Percentiles rank a stretch among this genome's conserved stretches.
Conservation (phyloP, 2,113 vertebrate genomes). For the Pachypanchax playfairii region DNA sequence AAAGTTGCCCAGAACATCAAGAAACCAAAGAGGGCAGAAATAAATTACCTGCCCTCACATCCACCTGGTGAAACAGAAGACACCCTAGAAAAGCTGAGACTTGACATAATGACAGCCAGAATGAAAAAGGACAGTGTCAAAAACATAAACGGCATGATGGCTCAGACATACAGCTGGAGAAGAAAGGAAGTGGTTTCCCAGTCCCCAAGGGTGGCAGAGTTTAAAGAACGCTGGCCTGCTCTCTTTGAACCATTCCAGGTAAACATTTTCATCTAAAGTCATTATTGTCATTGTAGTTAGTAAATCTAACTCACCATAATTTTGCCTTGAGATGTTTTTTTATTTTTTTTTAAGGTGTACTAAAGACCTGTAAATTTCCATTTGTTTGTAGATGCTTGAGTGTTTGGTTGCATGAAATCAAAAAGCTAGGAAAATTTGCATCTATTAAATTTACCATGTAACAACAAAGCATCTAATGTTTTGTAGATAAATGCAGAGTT, state of each 20-base stretch:
- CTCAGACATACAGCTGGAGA: background rate
- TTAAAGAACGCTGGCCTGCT: constrained; percentile 1
- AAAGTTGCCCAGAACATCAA: background rate
- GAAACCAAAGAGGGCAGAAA: constrained; percentile 16
- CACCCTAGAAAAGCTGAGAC: constrained; percentile 2
- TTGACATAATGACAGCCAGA: constrained; percentile 1
- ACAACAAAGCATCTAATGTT: background rate
- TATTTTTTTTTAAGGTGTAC: too few relatives aligned
- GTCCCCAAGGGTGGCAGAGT: constrained; percentile 1
- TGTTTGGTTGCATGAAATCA: background rate
- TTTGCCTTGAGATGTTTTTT: too few relatives aligned
- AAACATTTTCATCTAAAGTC: too few relatives aligned
- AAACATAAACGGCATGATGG: background rate
- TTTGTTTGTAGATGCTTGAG: background rate
- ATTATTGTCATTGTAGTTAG: too few relatives aligned
- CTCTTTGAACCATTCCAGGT: constrained; percentile 10
- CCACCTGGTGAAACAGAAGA: constrained; percentile 16
- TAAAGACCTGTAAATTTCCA: too few relatives aligned
- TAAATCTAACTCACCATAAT: too few relatives aligned
- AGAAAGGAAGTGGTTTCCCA: constrained; percentile 8
- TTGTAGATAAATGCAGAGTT: constrained; percentile 7
- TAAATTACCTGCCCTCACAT: constrained; percentile 3
- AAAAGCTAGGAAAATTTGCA: background rate
- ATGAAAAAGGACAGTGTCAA: background rate
- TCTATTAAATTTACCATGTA: background rate